phyloP scores from a whole-genome alignment of 2,888 invertebrate species.

The Stenotaenia linearis region DNA sequence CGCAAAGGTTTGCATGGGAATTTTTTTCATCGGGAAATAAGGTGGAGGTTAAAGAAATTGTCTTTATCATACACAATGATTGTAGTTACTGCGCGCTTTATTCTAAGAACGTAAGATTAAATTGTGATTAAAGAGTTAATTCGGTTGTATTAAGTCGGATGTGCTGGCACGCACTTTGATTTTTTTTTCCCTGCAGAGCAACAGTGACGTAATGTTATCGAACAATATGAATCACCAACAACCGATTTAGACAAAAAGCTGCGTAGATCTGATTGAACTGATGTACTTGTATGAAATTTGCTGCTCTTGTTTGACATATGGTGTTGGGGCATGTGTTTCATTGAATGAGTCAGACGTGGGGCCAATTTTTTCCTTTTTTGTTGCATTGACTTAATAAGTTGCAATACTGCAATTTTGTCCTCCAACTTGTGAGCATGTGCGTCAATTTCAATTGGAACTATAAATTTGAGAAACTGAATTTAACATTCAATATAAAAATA shows the following conservation, averaged over 20 bases:
- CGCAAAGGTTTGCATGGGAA: not conserved
- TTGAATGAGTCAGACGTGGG: not conserved
- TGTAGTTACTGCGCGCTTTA: too few relatives aligned
- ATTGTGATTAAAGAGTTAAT: too few relatives aligned
- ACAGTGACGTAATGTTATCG: not conserved
- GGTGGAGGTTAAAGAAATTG: not conserved
- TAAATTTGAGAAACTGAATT: too few relatives aligned
- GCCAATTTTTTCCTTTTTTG: not conserved
- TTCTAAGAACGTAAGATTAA: too few relatives aligned
- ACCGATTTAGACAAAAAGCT: slow-evolving; percentile 14
- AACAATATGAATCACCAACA: not conserved
- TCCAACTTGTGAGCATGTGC: not conserved
- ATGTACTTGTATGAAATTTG: slow-evolving; percentile 6
- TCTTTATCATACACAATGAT: not conserved
- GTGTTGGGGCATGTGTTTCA: slow-evolving; percentile 18
- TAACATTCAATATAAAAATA: too few relatives aligned
- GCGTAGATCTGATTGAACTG: not conserved
- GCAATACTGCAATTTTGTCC: not conserved
- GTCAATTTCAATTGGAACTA: not conserved
- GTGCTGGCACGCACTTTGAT: too few relatives aligned
- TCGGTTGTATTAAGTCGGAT: too few relatives aligned
- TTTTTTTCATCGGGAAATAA: not conserved
- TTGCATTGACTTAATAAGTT: not conserved
- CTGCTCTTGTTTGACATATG: slow-evolving; percentile 20
- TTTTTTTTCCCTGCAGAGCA: not conserved